Evolutionary conservation across 2,888 invertebrate genomes (phyloP).

Genomic region (Iphiclides podalirius): DNA sequence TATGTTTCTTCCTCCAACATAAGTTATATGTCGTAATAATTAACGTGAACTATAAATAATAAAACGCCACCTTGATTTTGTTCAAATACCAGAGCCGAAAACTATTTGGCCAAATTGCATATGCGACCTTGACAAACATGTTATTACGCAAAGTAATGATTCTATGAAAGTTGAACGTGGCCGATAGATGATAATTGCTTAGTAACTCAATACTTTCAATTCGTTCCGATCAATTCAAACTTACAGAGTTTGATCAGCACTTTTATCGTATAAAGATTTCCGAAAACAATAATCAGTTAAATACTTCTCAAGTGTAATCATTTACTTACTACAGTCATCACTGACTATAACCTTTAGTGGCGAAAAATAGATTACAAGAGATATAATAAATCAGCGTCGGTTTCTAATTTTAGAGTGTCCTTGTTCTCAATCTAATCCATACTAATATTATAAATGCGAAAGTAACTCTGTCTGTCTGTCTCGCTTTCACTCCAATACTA

Average conservation of each 20-base stretch:
- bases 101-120: conserved; percentile 19
- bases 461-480: too few species aligned
- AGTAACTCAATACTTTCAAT: neutral
- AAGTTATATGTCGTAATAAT: neutral
- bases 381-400: too few species aligned
- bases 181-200: conserved; percentile 9
- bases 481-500: too few species aligned
- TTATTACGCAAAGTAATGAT: conserved; percentile 20
- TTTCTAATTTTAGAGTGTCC: too few species aligned
- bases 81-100: conserved; percentile 19
- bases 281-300: too few species aligned
- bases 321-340: too few species aligned
- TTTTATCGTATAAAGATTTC: neutral
- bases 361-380: too few species aligned
- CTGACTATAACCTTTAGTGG: too few species aligned
- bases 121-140: conserved; percentile 9
- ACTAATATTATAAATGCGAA: too few species aligned
- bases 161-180: conserved; percentile 19
- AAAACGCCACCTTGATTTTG: conserved; percentile 18
- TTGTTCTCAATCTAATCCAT: too few species aligned
- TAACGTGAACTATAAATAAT: conserved; percentile 5
- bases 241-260: neutral
- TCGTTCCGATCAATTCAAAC: neutral
- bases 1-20: neutral
- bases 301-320: too few species aligned